Percentiles rank a stretch among this genome's conserved stretches.
Conservation (phyloP, 2,113 vertebrate genomes). For the Penelope pileata region DNA sequence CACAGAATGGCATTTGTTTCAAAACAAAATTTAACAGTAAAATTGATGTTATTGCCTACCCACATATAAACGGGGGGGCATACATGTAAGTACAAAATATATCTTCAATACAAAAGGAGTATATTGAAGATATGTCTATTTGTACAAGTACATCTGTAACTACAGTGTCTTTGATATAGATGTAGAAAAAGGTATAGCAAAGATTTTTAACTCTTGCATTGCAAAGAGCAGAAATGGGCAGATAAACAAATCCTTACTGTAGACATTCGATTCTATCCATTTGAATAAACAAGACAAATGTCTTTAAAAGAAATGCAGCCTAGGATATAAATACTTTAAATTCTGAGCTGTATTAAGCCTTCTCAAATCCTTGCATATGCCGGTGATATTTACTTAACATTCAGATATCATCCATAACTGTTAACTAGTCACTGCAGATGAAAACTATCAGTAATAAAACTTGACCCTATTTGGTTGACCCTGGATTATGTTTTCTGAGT, state of each 20-base stretch:
- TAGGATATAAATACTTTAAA: not conserved
- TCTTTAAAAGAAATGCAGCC: not conserved
- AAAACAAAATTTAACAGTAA: not conserved
- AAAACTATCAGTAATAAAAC: slow-evolving; percentile 6
- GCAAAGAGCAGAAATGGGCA: not conserved
- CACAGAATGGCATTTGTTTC: not conserved
- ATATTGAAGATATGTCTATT: not conserved
- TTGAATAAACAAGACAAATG: not conserved
- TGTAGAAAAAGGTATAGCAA: not conserved
- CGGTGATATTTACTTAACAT: not conserved
- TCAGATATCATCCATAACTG: not conserved
- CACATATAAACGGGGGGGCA: fast-evolving
- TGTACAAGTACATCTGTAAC: not conserved
- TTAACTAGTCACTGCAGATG: not conserved
- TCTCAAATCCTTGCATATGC: not conserved
- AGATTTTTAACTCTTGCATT: slow-evolving; percentile 1
- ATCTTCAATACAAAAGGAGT: not conserved
- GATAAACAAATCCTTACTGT: not conserved
- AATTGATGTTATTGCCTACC: not conserved
- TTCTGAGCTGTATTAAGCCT: not conserved
- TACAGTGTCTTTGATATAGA: not conserved
- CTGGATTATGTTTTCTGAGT: slow-evolving; percentile 33
- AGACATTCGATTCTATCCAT: not conserved
- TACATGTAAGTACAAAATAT: not conserved
- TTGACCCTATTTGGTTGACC: not conserved